A percentile compares a stretch with the other conserved stretches of the same genome.
Evolutionary conservation across 2,797 vertebrate genomes (phyloP).

Genomic region (Lacerta bilineata): DNA sequence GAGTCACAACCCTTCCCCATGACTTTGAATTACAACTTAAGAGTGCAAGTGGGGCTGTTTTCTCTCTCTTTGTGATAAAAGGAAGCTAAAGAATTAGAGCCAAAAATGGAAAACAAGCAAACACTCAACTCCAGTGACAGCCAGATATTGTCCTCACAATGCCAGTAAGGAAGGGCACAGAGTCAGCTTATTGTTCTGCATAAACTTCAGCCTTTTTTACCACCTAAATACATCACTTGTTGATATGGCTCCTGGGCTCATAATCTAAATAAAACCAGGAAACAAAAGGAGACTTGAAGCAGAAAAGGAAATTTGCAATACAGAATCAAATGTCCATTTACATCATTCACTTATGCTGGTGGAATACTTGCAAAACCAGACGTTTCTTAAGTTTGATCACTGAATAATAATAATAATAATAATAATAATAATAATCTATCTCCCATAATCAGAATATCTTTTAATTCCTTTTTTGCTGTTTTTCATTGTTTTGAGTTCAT

Average conservation of each 20-base stretch:
- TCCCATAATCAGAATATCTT: no score
- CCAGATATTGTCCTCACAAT: background rate
- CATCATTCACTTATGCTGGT: background rate
- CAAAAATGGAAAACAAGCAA: background rate
- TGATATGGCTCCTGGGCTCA: background rate
- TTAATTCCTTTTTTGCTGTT: no score
- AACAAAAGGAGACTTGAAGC: background rate
- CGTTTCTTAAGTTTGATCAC: background rate
- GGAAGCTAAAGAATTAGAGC: conserved; percentile 27
- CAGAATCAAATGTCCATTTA: background rate
- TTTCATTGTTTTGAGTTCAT: no score
- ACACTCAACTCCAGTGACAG: background rate
- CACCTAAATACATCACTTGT: background rate
- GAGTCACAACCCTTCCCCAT: background rate
- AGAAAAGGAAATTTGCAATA: background rate
- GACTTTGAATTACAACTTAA: background rate
- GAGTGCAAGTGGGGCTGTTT: background rate
- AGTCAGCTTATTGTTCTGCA: background rate
- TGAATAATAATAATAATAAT: background rate
- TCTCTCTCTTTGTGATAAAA: rapidly evolving
- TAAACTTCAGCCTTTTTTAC: background rate
- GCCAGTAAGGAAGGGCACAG: background rate
- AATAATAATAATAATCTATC: no score
- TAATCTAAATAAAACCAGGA: background rate
- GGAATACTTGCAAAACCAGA: background rate